Evolutionary conservation across 2,797 vertebrate genomes (phyloP), one percentile per base, ranked within the genome.

Genomic region (Sebastes taczanowskii): DNA sequence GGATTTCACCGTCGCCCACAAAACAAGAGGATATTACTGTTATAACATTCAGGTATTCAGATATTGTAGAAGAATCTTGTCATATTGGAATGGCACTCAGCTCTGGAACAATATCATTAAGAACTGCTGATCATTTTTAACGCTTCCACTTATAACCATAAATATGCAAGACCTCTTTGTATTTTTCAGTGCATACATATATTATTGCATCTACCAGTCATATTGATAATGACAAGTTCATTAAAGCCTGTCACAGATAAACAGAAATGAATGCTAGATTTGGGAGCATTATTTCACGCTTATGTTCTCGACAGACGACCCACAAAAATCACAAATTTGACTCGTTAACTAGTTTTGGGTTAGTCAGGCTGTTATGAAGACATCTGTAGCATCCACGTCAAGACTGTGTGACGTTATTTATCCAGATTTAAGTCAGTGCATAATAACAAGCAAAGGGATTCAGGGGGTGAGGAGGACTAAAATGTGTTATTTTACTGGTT

Each of bases 201-300:
- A 95, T 96, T 96, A 96, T 96, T 96, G 95, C 95, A 95, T 95
- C 95, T 95, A 95, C 93, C 91, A 87, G 95, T 95, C 92, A 93
- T 94, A 87, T 91, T 85, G 84, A 91, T 77, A 84, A 94, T 85
- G 90, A 93, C 88, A 80, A 90, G 90, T 94, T 92, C 77, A 77
- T 89, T 84, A 83, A 93, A 88, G 88, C 89, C 92, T 85, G 91
- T 87, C 89, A 73, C 85, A 83, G 74, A 91, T 91, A 85, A 94
- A 91, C 92, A 81, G 78, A 92, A 93, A 92, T 77, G 0, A 91
- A 92, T 83, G 85, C 84, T 63, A 29, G 80, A 82, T 87, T 87
- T 71, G 38, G 80, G 68, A 90, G 90, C 91, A 91, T 86, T 68
- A 81, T 84, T 91, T 88, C 90, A 73, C 18, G 78, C 78, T 91